Percentiles rank a stretch among this genome's conserved stretches.
Conservation (phyloP, 1,140 invertebrate species). For the Paramacrobiotus metropolitanus region DNA sequence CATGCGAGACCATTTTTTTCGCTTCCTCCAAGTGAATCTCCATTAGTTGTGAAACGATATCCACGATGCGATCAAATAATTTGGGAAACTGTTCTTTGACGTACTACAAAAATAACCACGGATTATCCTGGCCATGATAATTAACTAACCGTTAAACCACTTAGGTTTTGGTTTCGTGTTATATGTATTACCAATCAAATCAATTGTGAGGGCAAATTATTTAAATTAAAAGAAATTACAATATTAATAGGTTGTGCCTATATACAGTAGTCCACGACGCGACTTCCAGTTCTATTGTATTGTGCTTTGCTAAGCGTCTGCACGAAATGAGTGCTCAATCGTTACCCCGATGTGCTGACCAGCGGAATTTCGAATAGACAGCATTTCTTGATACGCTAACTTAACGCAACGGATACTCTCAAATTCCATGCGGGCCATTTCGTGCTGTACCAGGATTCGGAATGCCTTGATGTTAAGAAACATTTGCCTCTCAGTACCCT, state of each 20-base stretch:
- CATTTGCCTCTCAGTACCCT: background rate
- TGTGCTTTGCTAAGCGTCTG: too few relatives aligned
- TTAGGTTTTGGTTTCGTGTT: background rate
- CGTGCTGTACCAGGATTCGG: background rate
- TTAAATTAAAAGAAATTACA: too few relatives aligned
- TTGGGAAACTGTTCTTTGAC: background rate
- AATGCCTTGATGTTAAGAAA: background rate
- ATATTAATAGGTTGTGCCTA: too few relatives aligned
- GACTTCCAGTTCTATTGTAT: too few relatives aligned
- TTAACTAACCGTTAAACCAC: background rate
- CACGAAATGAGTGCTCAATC: too few relatives aligned
- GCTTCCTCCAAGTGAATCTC: background rate
- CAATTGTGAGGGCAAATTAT: background rate
- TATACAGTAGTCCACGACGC: too few relatives aligned
- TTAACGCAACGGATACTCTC: background rate
- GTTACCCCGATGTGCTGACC: too few relatives aligned
- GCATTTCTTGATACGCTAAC: background rate
- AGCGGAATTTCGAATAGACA: background rate
- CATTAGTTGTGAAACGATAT: background rate
- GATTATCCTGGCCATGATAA: background rate
- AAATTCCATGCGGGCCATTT: background rate
- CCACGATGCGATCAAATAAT: background rate
- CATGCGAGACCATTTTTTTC: background rate
- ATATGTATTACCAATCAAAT: background rate
- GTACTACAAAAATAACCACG: background rate